These are phyloP conservation scores for Drosophila longiperda DNA, from an alignment of 2,888 invertebrate genomes.

Conservation along the genomic window DNA sequence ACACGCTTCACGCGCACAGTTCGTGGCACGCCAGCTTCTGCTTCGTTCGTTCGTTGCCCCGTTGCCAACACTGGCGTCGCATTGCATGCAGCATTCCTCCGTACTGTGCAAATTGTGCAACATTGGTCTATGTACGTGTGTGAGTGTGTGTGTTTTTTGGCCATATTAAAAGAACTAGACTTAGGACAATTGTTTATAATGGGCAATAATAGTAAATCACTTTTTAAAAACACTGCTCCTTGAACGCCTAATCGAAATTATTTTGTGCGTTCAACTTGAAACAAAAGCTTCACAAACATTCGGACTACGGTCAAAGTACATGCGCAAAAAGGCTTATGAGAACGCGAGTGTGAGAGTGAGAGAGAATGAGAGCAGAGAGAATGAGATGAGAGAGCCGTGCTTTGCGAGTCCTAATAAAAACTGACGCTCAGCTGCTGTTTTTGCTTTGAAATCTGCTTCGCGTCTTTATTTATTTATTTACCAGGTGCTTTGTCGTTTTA, in stretches of 20 bases:
- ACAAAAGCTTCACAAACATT: constrained; percentile 46
- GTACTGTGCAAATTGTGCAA: constrained; percentile 9
- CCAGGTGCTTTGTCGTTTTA: constrained; percentile 44
- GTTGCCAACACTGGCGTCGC: constrained; percentile 1
- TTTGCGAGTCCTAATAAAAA: constrained; percentile 19
- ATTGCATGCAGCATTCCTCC: not conserved
- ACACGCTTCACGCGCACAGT: constrained; percentile 48
- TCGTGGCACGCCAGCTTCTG: constrained; percentile 16
- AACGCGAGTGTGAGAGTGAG: constrained; percentile 4
- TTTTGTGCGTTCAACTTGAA: constrained; percentile 47
- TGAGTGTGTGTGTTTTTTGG: not conserved
- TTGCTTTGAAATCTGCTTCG: constrained; percentile 74
- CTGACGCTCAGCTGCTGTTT: constrained; percentile 60
- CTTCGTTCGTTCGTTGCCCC: constrained; percentile 31
- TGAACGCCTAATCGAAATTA: constrained; percentile 51
- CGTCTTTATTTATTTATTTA: constrained; percentile 80
- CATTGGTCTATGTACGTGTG: not conserved
- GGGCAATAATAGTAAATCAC: not conserved
- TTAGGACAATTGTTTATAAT: not conserved
- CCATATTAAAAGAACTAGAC: not conserved
- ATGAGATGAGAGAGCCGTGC: not conserved
- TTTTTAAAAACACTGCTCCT: constrained; percentile 21
- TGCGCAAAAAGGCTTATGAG: constrained; percentile 20
- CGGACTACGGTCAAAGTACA: constrained; percentile 58
- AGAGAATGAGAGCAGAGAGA: constrained; percentile 5